Evolutionary conservation across 2,797 vertebrate genomes (phyloP), one percentile per base, ranked within the genome.

Genomic region (Pempheris klunzingeri): DNA sequence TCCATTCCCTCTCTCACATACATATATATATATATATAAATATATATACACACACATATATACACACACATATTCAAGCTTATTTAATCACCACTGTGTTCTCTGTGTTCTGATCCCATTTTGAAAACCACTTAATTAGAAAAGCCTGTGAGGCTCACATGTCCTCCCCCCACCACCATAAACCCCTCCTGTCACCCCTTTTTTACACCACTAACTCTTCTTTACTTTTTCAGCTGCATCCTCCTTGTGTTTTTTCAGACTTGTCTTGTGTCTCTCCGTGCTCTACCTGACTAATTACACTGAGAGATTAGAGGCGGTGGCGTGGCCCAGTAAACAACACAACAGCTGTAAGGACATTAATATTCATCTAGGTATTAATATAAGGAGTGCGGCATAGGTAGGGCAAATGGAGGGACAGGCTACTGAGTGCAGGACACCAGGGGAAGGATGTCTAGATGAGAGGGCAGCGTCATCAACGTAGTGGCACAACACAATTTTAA

Each of bases 91-190:
- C 59, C 70, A 77, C 82, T 43, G 32, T 80, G 88, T 84, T 83
- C 63, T 44, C 15, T 78, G n/a, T n/a, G n/a, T 72, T 78, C 78
- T 88, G 86, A 91, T 86, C 82, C 69, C 79, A 65, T 89, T 90
- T 88, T 83, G 76, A 90, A 87, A 91, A 87, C 60, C 79, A 77
- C 83, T 91, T 91, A 86, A 94, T 92, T 91, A 88, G 61, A 90
- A 89, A 91, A 82, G 81, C 77, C 90, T 85, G 77, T 38, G 7
- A 90, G 65, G 55, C 81, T 83, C 63, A 32, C 53, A 68, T 39
- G 54, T 28, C 59, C 66, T 22, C n/a, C 38, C n/a, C 18, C 9
- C 17, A 2, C 18, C 55, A 26, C 54, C 49, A 26, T n/a, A 55
- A 60, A 69, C 74, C 64, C 84, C 72, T 75, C 67, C 61, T 55